phyloP scores from a whole-genome alignment of 2,797 vertebrate species.

The Ctenopoma kingsleyae region DNA sequence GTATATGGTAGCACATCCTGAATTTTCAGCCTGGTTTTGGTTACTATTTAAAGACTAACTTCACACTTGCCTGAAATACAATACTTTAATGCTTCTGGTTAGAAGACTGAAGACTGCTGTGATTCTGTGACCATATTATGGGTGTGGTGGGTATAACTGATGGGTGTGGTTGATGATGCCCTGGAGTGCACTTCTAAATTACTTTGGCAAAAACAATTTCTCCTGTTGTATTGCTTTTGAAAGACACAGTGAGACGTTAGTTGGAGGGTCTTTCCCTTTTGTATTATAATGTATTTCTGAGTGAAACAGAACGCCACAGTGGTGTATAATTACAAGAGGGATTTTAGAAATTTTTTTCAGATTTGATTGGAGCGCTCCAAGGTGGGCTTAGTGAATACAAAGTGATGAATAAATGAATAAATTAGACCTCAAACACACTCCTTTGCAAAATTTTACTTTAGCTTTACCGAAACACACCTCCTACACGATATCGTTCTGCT shows the following conservation, averaged over 20 bases:
- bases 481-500: constrained; percentile 18
- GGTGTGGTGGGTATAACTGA: background rate
- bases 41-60: background rate
- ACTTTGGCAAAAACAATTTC: background rate
- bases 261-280: background rate
- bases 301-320: constrained; percentile 3
- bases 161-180: background rate
- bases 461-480: constrained; percentile 27
- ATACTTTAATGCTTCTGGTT: background rate
- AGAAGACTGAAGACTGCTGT: background rate
- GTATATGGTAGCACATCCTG: background rate
- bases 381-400: background rate
- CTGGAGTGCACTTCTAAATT: background rate
- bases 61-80: background rate
- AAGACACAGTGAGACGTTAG: background rate
- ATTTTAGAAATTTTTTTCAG: constrained; percentile 23
- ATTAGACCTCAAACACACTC: constrained; percentile 6
- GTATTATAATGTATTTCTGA: constrained; percentile 1
- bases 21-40: background rate
- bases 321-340: constrained; percentile 6
- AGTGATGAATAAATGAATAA: constrained; percentile 19
- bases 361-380: constrained; percentile 14
- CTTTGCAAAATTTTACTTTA: constrained; percentile 15
- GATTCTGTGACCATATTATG: background rate
- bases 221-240: background rate